Base-by-base conservation (phyloP, 2,888 invertebrate species). In the Stenurella melanura region DNA sequence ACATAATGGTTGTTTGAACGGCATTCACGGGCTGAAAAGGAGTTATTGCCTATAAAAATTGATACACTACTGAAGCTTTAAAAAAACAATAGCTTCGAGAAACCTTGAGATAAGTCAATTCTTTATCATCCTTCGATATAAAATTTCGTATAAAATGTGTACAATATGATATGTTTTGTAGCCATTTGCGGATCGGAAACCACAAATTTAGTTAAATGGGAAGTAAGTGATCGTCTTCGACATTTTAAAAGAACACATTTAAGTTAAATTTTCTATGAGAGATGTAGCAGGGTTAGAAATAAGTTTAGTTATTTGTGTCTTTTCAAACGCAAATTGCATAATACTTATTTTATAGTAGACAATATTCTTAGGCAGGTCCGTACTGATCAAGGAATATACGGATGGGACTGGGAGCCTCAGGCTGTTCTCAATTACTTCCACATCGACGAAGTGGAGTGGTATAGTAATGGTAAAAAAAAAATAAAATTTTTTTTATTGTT, bases 31-130 rank as follows among this genome's bases (percentile, higher is more conserved):
- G 15, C 17, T 34, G 34, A 11, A 63, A 63, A 34, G 30, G 61
- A 63, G n/a, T 63, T 63, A 63, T 30, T 63, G 30, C 34, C 61
- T 63, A 34, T 63, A 63, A 34, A 63, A 63, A 30, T 34, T 63
- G 61, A 63, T 63, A n/a, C 61, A 63, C n/a, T 63, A 18, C 60
- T 30, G n/a, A 50, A 50, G n/a, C 50, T 50, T n/a, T 34, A 34
- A 34, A 42, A 50, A 50, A n/a, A 50, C 50, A 50, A 50, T n/a
- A 50, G 50, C 50, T n/a, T 0, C 50, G 50, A 50, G 50, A n/a
- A 50, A 50, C 50, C 50, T 50, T 50, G 50, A n/a, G 50, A 50
- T 50, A 50, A 50, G 50, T n/a, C 50, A 50, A 50, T 50, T 50
- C 50, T 50, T 50, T 50, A 50, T 17, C 50, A n/a, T 50, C 12